Percentiles rank a stretch among this genome's conserved stretches.
phyloP scores from a whole-genome alignment of 2,113 vertebrate genomes.

The Silurus glanis region DNA sequence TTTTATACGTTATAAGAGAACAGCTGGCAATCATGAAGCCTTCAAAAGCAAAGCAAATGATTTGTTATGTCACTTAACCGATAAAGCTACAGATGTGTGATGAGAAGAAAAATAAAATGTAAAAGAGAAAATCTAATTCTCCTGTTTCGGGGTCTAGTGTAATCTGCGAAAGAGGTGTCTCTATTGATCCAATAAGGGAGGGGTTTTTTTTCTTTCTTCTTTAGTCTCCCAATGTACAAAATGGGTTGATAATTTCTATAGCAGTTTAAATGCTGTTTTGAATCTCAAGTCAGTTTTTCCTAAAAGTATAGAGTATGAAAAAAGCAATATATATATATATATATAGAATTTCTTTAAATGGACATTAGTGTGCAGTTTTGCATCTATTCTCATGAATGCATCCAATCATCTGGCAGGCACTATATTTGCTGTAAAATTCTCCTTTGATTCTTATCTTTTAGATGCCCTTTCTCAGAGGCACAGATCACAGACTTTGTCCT shows the following conservation, averaged over 20 bases:
- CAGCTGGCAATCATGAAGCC: slow-evolving; percentile 48
- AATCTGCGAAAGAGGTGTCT: slow-evolving; percentile 54
- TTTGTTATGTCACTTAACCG: slow-evolving; percentile 61
- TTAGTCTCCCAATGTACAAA: slow-evolving; percentile 56
- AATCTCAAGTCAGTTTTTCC: slow-evolving; percentile 24
- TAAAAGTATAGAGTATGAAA: background rate
- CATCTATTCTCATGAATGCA: slow-evolving; percentile 52
- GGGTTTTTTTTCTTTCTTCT: slow-evolving; percentile 51
- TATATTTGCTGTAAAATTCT: slow-evolving; percentile 64
- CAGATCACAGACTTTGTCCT: slow-evolving; percentile 65
- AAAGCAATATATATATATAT: background rate
- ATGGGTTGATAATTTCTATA: slow-evolving; percentile 66
- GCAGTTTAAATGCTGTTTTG: slow-evolving; percentile 26
- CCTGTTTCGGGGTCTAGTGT: slow-evolving; percentile 56
- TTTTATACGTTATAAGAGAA: slow-evolving; percentile 51
- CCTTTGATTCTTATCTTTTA: slow-evolving; percentile 71
- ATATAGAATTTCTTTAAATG: slow-evolving; percentile 32
- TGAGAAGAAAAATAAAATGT: slow-evolving; percentile 58
- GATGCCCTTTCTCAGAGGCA: slow-evolving; percentile 70
- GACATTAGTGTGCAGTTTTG: slow-evolving; percentile 27
- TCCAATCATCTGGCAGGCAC: slow-evolving; percentile 63
- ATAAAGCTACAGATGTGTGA: slow-evolving; percentile 61
- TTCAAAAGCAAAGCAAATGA: slow-evolving; percentile 54
- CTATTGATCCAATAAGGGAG: slow-evolving; percentile 63
- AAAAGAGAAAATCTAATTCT: slow-evolving; percentile 45